phyloP scores from a whole-genome alignment of 2,797 vertebrate genomes.

The Peromyscus eremicus region DNA sequence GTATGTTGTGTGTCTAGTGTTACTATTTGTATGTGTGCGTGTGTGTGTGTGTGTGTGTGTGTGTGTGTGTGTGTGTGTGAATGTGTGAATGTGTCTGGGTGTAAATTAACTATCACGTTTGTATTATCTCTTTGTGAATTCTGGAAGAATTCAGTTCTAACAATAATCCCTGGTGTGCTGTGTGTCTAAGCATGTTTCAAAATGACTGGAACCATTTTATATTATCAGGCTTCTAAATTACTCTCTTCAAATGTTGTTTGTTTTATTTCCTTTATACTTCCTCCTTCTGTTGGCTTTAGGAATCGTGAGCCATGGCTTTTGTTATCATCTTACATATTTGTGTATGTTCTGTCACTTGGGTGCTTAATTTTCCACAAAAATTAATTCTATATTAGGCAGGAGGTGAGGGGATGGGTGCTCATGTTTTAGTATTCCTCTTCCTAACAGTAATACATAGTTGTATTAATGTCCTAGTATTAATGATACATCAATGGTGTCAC shows the following conservation, averaged over 20 bases:
- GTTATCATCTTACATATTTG: conserved; percentile 5
- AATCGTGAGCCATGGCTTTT: conserved; percentile 6
- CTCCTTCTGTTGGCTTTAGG: not conserved
- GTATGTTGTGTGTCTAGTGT: too few relatives aligned
- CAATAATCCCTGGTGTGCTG: not conserved
- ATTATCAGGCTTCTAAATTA: not conserved
- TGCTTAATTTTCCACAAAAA: conserved; percentile 31
- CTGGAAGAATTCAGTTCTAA: not conserved
- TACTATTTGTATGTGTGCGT: too few relatives aligned
- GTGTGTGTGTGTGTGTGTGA: too few relatives aligned
- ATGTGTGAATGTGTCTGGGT: not conserved
- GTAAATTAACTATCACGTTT: conserved; percentile 74
- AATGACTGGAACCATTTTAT: conserved; percentile 42
- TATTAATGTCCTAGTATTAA: not conserved
- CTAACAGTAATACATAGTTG: not conserved
- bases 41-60: too few relatives aligned
- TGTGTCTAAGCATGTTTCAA: conserved; percentile 69
- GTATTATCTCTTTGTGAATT: conserved; percentile 62
- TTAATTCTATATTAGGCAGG: not conserved
- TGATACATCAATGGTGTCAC: not conserved
- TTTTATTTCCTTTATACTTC: conserved; percentile 32
- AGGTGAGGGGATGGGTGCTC: not conserved
- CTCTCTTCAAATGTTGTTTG: conserved; percentile 35
- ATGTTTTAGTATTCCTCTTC: not conserved
- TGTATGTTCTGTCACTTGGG: not conserved